These are phyloP conservation scores for Catocala nupta DNA, from an alignment of 2,888 invertebrate species.

Conservation along the genomic window DNA sequence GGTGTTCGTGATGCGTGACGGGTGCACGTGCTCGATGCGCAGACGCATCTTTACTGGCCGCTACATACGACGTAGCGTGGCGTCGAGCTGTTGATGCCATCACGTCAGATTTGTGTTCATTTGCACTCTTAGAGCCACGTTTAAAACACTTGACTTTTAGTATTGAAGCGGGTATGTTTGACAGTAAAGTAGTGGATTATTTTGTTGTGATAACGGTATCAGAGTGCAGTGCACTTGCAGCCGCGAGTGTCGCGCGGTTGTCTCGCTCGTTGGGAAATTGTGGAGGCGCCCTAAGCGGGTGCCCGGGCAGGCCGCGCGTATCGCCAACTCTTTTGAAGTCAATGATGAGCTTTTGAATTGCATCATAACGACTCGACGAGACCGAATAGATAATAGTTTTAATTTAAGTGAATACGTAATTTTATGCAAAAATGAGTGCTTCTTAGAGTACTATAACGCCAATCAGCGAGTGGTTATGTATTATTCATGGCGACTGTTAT, in stretches of 20 bases:
- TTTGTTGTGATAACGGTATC: slow-evolving; percentile 4
- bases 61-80: slow-evolving; percentile 30
- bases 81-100: slow-evolving; percentile 1
- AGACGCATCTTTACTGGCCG: slow-evolving; percentile 66
- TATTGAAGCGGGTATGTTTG: background rate
- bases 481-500: slow-evolving; percentile 44
- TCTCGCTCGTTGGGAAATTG: slow-evolving; percentile 26
- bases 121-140: background rate
- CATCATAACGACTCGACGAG: slow-evolving; percentile 50
- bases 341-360: slow-evolving; percentile 58
- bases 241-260: slow-evolving; percentile 14
- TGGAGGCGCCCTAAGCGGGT: slow-evolving; percentile 37
- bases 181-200: background rate
- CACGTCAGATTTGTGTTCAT: slow-evolving; percentile 3
- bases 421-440: slow-evolving; percentile 7
- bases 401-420: slow-evolving; percentile 15
- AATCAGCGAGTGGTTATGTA: slow-evolving; percentile 24
- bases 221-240: slow-evolving; percentile 5
- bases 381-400: slow-evolving; percentile 44
- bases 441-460: slow-evolving; percentile 9
- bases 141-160: background rate
- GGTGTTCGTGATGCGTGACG: slow-evolving; percentile 81
- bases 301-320: slow-evolving; percentile 34
- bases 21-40: slow-evolving; percentile 80
- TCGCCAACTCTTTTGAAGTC: slow-evolving; percentile 49